A percentile compares a stretch with the other conserved stretches of the same genome.
Evolutionary conservation across 2,797 vertebrate genomes (phyloP).

Genomic region (Delichon dasypus): DNA sequence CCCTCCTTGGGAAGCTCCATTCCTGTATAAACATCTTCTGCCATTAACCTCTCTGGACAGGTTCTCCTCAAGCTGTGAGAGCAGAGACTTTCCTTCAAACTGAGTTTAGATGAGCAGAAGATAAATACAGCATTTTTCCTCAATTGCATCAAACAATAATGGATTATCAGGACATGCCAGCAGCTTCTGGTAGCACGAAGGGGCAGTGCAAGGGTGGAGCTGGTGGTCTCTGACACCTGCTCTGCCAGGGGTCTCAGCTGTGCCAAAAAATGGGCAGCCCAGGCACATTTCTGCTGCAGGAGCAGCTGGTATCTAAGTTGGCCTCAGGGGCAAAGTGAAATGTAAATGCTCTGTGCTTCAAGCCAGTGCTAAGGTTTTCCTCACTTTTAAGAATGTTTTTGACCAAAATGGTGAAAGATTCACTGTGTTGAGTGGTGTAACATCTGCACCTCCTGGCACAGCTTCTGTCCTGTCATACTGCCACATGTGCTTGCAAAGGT

Average conservation of each 20-base stretch:
- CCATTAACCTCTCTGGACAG: background rate
- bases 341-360: background rate
- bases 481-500: accelerated
- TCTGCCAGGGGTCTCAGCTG: background rate
- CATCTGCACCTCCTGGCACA: accelerated
- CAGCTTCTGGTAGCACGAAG: background rate
- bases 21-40: background rate
- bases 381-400: background rate
- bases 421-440: background rate
- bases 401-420: background rate
- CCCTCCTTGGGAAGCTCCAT: background rate
- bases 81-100: conserved; percentile 5
- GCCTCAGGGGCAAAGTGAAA: background rate
- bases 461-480: background rate
- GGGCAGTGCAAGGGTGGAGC: background rate
- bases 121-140: conserved; percentile 13
- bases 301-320: background rate
- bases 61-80: background rate
- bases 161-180: background rate
- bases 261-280: background rate
- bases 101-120: background rate
- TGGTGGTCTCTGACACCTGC: background rate
- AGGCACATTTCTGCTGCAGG: accelerated
- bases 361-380: background rate
- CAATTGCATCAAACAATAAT: background rate